These are phyloP conservation scores for Tadarida brasiliensis DNA, from an alignment of 2,797 vertebrate genomes.

Conservation along the genomic window DNA sequence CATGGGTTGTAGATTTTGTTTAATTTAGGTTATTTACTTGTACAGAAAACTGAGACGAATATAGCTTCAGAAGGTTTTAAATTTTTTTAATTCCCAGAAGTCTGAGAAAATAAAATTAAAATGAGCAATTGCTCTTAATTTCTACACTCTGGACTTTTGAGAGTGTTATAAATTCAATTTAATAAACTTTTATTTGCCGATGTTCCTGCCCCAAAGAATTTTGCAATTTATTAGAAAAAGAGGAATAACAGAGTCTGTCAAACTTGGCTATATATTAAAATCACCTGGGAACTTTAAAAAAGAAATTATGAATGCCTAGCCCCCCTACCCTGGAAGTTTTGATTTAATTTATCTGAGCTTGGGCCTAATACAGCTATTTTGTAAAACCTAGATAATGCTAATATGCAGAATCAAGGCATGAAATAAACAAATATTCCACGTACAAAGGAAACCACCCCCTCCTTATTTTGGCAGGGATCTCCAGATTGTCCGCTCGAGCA, in stretches of 20 bases:
- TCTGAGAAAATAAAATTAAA: not conserved
- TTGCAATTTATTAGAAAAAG: not conserved
- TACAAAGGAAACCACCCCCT: not conserved
- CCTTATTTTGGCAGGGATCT: not conserved
- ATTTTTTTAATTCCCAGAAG: not conserved
- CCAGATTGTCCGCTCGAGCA: not conserved
- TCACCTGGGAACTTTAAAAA: not conserved
- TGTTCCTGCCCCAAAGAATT: not conserved
- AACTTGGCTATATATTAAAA: not conserved
- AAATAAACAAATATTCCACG: not conserved
- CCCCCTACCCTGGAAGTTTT: not conserved
- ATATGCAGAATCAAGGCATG: not conserved
- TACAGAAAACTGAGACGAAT: not conserved
- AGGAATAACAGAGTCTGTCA: not conserved
- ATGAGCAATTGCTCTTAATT: not conserved
- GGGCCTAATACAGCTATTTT: not conserved
- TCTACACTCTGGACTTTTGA: not conserved
- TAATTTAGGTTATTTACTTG: not conserved
- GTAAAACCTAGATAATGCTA: not conserved
- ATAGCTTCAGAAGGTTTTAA: not conserved
- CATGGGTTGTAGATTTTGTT: not conserved
- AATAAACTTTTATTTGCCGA: conserved; percentile 6
- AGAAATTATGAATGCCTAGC: not conserved
- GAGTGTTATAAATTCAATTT: not conserved
- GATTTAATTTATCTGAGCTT: not conserved